Base-by-base conservation (phyloP, 2,888 invertebrate genomes). In the Hyles lineata region DNA sequence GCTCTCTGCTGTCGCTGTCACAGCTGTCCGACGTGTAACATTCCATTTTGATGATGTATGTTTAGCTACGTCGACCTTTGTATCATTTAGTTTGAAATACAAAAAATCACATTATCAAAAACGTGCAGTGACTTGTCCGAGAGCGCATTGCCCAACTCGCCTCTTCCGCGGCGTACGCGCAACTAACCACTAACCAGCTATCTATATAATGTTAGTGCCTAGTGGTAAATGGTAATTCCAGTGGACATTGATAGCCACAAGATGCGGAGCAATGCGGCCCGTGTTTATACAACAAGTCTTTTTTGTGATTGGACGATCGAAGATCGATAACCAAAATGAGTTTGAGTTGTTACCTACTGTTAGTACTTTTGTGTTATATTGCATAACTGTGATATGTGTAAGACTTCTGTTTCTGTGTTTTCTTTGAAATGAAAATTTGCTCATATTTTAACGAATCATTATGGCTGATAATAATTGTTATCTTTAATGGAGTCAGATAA, bases 1-100 rank as follows among this genome's bases (percentile, higher is more conserved):
- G 95, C 79, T 96, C 95, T 76, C 96, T 95, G 80, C 96, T 95
- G 86, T 98, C 98, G 87, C 97, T 97, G 83, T 97, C 97, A 89
- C 97, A 96, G 84, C 97, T 97, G 86, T 98, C 98, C 55, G 98
- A 98, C 72, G 98, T 97, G 88, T 97, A 98, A 84, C 95, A 96
- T 91, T 97, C 97, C 97, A 97, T 97, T 76, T 83, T 89, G 77
- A 72, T 72, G 74, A 79, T 76, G 76, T 78, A 72, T 75, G 75
- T 78, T 75, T 73, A 73, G 76, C 75, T 77, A 72, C 60, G 74
- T 72, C 76, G 76, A 73, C 77, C 74, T 79, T 79, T 75, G 73
- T 81, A 80, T 74, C 75, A 77, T 81, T 73, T 78, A 72, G 73
- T 78, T 73, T 79, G 75, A 70, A 75, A 73, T 73, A 72, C 79